Base-by-base conservation (phyloP, 2,888 invertebrate genomes). In the Drosophila kambysellisi region DNA sequence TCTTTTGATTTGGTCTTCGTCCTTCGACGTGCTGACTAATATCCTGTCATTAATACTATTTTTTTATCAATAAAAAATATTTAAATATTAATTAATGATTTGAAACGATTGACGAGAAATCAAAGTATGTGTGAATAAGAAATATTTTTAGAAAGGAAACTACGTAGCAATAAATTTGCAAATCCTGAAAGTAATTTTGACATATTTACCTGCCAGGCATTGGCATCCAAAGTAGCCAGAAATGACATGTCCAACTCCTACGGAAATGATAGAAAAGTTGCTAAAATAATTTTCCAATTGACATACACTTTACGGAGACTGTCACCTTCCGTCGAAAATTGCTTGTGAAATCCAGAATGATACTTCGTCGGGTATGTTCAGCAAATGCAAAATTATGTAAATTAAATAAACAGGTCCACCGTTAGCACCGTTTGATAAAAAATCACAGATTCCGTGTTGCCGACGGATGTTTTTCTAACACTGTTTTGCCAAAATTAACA, bases 141-240 rank as follows among this genome's bases (percentile, higher is more conserved):
- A 29, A 48, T 50, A 17, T 50, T 9, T 29, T 17, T 48, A 29
- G 15, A 4, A 48, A n/a, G 30, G 30, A 17, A 20, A 43, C 32
- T 17, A 6, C 7, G 7, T 20, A 46, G 33, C 32, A 32, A 33
- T 46, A 39, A 53, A 64, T 43, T 52, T 35, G 15, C 1, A 29
- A 3, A 25, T 39, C 20, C 41, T 46, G 30, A 12, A 46, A 11
- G 50, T 54, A 50, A 58, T 37, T 37, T 25, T 52, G 66, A 67
- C 58, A 32, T 54, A 81, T 91, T 93, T 93, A 94, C 94, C 94
- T 94, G 94, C 94, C 94, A 94, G 77, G 94, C 94, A 89, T 94
- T 94, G 74, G 94, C 93, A 89, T 94, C 94, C 86, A 94, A 90
- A 76, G 94, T 94, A 80, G 94, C 94, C 86, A 94, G 92, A 92